phyloP scores from a whole-genome alignment of 2,113 vertebrate genomes.

The Indicator indicator region DNA sequence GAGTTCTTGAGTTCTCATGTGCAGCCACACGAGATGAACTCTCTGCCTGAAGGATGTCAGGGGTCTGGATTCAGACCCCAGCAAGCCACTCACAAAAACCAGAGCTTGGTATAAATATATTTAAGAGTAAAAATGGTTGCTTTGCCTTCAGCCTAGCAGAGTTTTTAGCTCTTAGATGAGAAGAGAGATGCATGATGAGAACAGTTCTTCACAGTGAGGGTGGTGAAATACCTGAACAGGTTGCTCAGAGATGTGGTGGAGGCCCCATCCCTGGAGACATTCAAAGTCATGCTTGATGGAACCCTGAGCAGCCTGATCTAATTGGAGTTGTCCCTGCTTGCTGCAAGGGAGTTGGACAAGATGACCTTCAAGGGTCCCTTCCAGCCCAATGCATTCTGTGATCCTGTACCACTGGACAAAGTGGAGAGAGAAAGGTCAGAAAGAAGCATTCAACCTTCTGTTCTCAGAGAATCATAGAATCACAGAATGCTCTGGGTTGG shows the following conservation, averaged over 20 bases:
- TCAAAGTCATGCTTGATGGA: no score
- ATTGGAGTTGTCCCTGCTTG: no score
- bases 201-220: no score
- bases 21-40: not conserved
- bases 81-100: not conserved
- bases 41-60: not conserved
- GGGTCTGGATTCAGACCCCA: not conserved
- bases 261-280: no score
- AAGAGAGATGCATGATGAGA: not conserved
- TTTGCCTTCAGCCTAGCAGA: not conserved
- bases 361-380: no score
- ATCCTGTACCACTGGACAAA: not conserved
- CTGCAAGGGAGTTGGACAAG: no score
- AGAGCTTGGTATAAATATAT: not conserved
- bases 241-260: no score
- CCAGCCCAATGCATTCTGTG: no score
- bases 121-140: not conserved
- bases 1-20: not conserved
- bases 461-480: not conserved
- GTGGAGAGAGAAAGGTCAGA: not conserved
- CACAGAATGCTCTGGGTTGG: no score
- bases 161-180: not conserved
- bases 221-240: no score
- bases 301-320: no score
- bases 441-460: not conserved